Percentiles rank a stretch among this genome's conserved stretches.
Conservation (phyloP, 2,113 vertebrate genomes). For the Ceyx margarethae region DNA sequence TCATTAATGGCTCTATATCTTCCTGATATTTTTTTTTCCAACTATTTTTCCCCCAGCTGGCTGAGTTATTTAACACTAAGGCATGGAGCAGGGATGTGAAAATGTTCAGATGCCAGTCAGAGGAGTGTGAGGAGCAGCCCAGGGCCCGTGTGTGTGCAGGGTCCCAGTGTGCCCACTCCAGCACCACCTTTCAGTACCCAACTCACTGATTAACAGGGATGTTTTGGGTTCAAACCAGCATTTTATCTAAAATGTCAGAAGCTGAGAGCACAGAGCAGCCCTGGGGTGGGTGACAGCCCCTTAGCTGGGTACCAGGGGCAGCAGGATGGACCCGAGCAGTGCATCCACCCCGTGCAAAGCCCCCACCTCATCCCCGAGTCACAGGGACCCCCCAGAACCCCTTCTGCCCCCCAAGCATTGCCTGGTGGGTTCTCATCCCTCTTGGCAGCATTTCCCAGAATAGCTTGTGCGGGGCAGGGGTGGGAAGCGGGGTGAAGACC, state of each 20-base stretch:
- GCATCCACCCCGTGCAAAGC: not conserved
- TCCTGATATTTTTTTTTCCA: not conserved
- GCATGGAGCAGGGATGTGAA: not conserved
- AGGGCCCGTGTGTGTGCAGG: accelerated
- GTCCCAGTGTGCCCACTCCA: too few relatives aligned
- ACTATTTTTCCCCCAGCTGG: not conserved
- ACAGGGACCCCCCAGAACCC: not conserved
- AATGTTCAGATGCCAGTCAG: not conserved
- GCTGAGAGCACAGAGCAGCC: not conserved
- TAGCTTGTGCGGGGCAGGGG: accelerated
- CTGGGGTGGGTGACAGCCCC: not conserved
- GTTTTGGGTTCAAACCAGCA: not conserved
- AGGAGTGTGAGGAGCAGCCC: accelerated
- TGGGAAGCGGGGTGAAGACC: accelerated
- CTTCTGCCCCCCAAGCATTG: too few relatives aligned
- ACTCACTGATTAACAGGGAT: not conserved
- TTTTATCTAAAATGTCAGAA: not conserved
- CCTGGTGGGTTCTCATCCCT: not conserved
- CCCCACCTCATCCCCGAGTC: not conserved
- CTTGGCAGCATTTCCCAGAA: not conserved
- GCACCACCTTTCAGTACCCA: not conserved
- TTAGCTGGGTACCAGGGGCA: not conserved
- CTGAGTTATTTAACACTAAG: not conserved
- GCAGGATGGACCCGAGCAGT: not conserved
- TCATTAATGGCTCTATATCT: not conserved